Percentiles rank a stretch among this genome's conserved stretches.
phyloP scores from a whole-genome alignment of 1,140 invertebrate species.

The Scaptodrosophila lebanonensis region DNA sequence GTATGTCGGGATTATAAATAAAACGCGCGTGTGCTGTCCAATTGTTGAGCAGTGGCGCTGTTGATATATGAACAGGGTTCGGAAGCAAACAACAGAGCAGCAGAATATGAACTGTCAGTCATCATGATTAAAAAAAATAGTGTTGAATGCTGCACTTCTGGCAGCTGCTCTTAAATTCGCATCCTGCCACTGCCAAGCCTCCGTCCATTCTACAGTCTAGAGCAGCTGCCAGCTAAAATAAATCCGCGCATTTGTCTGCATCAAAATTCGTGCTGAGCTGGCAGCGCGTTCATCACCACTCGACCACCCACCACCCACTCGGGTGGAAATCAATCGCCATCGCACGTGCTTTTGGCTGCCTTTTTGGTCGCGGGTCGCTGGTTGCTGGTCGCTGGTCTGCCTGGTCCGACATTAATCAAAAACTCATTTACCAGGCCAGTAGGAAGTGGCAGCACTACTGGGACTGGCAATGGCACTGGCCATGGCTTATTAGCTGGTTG shows the following conservation, averaged over 20 bases:
- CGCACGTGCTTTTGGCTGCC: too few relatives aligned
- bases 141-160: conserved; percentile 47
- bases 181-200: conserved; percentile 12
- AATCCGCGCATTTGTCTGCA: conserved; percentile 44
- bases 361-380: too few relatives aligned
- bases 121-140: conserved; percentile 28
- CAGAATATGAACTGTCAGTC: too few relatives aligned
- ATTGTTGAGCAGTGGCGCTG: conserved; percentile 16
- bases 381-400: too few relatives aligned
- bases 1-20: too few relatives aligned
- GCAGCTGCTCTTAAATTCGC: conserved; percentile 5
- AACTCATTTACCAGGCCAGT: conserved; percentile 50
- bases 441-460: conserved; percentile 15
- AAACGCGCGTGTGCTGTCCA: too few relatives aligned
- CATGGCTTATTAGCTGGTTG: background rate
- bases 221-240: conserved; percentile 22
- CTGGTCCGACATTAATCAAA: conserved; percentile 61
- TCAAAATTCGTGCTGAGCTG: conserved; percentile 5
- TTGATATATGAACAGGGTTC: conserved; percentile 38
- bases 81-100: too few relatives aligned
- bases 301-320: conserved; percentile 3
- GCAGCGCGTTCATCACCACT: background rate
- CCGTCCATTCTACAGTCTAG: too few relatives aligned
- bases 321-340: conserved; percentile 56
- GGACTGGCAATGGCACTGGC: background rate